phyloP scores from a whole-genome alignment of 2,888 invertebrate genomes.

The Blera fallax region DNA sequence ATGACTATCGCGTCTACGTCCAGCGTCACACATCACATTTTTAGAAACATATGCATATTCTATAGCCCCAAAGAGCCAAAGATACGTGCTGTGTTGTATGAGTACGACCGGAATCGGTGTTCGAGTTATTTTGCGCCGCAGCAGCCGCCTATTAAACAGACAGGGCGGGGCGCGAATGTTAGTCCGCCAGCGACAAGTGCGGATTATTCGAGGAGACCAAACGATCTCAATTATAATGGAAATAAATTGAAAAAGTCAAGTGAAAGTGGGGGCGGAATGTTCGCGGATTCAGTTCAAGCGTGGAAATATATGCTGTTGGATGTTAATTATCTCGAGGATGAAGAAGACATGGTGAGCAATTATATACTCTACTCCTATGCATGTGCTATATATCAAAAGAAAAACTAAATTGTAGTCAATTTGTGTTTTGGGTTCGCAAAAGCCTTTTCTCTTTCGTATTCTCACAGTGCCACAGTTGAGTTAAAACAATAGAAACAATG shows the following conservation, averaged over 20 bases:
- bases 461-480: slow-evolving; percentile 18
- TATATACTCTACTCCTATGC: too few relatives aligned
- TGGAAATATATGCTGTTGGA: slow-evolving; percentile 80
- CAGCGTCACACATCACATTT: slow-evolving; percentile 76
- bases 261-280: slow-evolving; percentile 69
- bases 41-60: slow-evolving; percentile 79
- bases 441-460: slow-evolving; percentile 37
- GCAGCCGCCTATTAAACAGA: slow-evolving; percentile 22
- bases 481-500: slow-evolving; percentile 67
- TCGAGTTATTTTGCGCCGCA: slow-evolving; percentile 76
- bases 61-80: slow-evolving; percentile 78
- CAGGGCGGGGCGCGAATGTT: slow-evolving; percentile 65
- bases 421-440: slow-evolving; percentile 29
- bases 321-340: slow-evolving; percentile 80
- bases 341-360: slow-evolving; percentile 82
- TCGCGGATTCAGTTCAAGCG: slow-evolving; percentile 78
- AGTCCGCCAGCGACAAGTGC: slow-evolving; percentile 47
- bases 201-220: slow-evolving; percentile 16
- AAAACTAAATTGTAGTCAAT: neutral
- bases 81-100: slow-evolving; percentile 79
- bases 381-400: neutral
- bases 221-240: slow-evolving; percentile 6
- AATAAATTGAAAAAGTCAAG: slow-evolving; percentile 52
- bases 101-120: slow-evolving; percentile 78
- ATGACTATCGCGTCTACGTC: slow-evolving; percentile 75